Evolutionary conservation across 2,113 vertebrate species (phyloP), one percentile per base, ranked within the genome.

Genomic region (Galemys pyrenaicus): DNA sequence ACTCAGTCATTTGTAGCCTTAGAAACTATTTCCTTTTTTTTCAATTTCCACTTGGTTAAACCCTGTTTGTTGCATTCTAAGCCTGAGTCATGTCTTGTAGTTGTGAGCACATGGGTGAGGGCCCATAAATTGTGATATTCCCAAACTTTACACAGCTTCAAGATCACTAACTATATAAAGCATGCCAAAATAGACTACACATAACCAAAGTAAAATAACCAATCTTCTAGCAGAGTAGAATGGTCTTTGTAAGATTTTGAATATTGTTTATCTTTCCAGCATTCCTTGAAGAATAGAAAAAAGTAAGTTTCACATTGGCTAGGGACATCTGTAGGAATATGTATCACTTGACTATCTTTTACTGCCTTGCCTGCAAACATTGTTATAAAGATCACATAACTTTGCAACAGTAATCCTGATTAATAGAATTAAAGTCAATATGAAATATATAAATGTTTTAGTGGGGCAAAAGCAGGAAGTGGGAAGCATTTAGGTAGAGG

Each of bases 231-330:
- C 24, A 46, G 32, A 44, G 11, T 16, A 11, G 67, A 58, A 54
- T 62, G 11, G 39, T 89, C n/a, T 65, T 70, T 80, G 78, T 67
- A 94, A 67, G 86, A 87, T 77, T 85, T 46, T 93, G 46, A 86
- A 94, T 65, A 85, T 87, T 88, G 82, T 84, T 87, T 28, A 15
- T 26, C 35, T 56, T 88, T 80, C 56, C 37, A 71, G 60, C 20
- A 84, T 44, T 39, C 81, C 15, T 24, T 91, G 37, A 81, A 91
- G 51, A 71, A 67, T 51, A 20, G 20, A 73, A 65, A 78, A 62
- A 68, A 89, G 41, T 44, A 73, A 28, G 58, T 89, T 87, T 74
- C 60, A 8, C 24, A 19, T 28, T 70, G 60, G n/a, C 35, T 35
- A 64, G 12, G 28, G n/a, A 65, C 51, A 24, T 65, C 46, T 39